Evolutionary conservation across 2,797 vertebrate species (phyloP).

Genomic region (Eutrigla gurnardus): DNA sequence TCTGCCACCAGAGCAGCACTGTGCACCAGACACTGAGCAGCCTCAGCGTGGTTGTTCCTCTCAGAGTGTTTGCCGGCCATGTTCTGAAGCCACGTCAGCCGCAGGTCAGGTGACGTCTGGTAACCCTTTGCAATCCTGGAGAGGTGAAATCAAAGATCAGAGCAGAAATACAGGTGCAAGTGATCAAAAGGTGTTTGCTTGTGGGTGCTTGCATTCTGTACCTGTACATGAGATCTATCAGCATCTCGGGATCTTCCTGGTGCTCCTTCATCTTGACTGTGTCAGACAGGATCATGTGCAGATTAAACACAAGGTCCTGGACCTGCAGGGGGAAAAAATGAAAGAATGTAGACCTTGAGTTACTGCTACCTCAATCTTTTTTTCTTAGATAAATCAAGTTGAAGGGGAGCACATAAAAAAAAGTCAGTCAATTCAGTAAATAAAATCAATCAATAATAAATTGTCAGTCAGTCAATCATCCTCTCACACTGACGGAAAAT

Average conservation of each 20-base stretch:
- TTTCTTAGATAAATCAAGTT: not conserved
- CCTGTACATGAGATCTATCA: constrained; percentile 99
- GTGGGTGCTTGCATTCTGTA: constrained; percentile 60
- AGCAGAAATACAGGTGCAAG: not conserved
- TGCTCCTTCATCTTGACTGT: constrained; percentile 99
- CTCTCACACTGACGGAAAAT: not conserved
- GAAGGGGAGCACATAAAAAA: not conserved
- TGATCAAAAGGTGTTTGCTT: not conserved
- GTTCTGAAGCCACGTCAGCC: constrained; percentile 98
- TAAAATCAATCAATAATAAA: not conserved
- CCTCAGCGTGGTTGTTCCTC: constrained; percentile 96
- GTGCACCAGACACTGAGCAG: constrained; percentile 97
- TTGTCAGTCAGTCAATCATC: not conserved
- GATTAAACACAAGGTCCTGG: constrained; percentile 98
- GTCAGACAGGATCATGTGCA: constrained; percentile 99
- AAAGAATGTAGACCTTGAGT: constrained; percentile 13
- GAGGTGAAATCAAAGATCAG: constrained; percentile 4
- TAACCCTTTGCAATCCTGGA: constrained; percentile 98
- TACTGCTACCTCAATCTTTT: not conserved
- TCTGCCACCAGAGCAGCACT: constrained; percentile 98
- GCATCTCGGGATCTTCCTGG: constrained; percentile 98
- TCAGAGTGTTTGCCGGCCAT: constrained; percentile 99
- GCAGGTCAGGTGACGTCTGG: constrained; percentile 97
- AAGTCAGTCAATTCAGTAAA: not conserved
- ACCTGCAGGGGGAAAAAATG: constrained; percentile 82